These are phyloP conservation scores for Leptopilina myrica DNA, from an alignment of 2,888 invertebrate genomes.

Conservation along the genomic window DNA sequence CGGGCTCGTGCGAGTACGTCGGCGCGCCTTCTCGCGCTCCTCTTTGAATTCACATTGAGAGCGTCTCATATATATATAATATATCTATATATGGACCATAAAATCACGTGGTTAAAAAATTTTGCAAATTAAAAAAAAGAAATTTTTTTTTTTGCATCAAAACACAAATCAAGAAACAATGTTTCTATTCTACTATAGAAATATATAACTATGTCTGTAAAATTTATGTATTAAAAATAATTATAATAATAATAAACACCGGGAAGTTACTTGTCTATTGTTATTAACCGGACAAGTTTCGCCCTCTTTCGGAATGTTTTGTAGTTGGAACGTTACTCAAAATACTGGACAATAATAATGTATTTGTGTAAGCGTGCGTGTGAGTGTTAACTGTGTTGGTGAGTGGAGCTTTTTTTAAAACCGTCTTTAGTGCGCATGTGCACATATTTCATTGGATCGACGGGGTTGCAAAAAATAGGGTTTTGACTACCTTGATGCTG, in stretches of 20 bases:
- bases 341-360: constrained; percentile 17
- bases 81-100: neutral
- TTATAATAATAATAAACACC: too few relatives aligned
- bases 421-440: constrained; percentile 15
- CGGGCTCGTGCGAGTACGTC: constrained; percentile 63
- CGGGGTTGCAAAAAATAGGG: constrained; percentile 15
- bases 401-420: too few relatives aligned
- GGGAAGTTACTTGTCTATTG: too few relatives aligned
- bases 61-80: neutral
- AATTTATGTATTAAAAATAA: too few relatives aligned
- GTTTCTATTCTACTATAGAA: too few relatives aligned
- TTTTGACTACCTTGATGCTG: constrained; percentile 18
- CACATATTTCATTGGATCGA: constrained; percentile 17
- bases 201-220: too few relatives aligned
- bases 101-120: constrained; percentile 3
- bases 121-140: too few relatives aligned
- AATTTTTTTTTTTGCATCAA: too few relatives aligned
- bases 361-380: constrained; percentile 9
- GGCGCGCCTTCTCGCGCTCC: constrained; percentile 52
- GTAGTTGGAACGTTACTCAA: constrained; percentile 8
- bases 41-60: constrained; percentile 34
- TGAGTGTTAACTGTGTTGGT: neutral
- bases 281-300: neutral
- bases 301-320: constrained; percentile 5
- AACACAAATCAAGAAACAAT: too few relatives aligned